A percentile compares a stretch with the other conserved stretches of the same genome.
Evolutionary conservation across 2,888 invertebrate genomes (phyloP).

Genomic region (Conchocele bisecta): DNA sequence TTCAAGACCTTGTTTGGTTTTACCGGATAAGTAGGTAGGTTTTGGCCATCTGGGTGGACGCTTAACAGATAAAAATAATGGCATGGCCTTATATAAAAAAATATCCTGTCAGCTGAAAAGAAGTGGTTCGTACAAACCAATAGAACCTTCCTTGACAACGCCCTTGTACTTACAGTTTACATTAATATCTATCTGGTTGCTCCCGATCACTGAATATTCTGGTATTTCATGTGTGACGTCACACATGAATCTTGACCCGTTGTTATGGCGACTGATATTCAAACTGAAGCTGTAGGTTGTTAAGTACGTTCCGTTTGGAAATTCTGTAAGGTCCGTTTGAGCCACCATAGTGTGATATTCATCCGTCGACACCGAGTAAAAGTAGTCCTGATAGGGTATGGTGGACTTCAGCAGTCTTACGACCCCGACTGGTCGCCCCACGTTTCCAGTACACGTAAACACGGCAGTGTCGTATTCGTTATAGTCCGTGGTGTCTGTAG

Average conservation of each 20-base stretch:
- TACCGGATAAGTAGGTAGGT: no score
- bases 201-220: neutral
- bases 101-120: no score
- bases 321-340: neutral
- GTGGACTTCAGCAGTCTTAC: constrained; percentile 6
- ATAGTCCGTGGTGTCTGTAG: neutral
- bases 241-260: constrained; percentile 16
- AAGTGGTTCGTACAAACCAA: no score
- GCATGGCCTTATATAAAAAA: no score
- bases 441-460: constrained; percentile 19
- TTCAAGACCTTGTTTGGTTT: no score
- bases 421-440: constrained; percentile 15
- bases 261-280: constrained; percentile 15
- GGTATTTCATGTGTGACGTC: constrained; percentile 1
- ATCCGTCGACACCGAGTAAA: neutral
- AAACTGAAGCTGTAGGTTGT: neutral
- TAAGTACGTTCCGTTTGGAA: constrained; percentile 16
- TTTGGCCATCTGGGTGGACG: no score
- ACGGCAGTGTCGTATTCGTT: constrained; percentile 1
- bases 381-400: neutral
- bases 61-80: no score
- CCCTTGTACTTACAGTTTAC: constrained; percentile 10
- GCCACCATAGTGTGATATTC: no score
- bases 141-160: no score
- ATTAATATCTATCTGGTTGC: neutral